Base-by-base conservation (phyloP, 1,140 invertebrate genomes). In the Steinernema khuongi region DNA sequence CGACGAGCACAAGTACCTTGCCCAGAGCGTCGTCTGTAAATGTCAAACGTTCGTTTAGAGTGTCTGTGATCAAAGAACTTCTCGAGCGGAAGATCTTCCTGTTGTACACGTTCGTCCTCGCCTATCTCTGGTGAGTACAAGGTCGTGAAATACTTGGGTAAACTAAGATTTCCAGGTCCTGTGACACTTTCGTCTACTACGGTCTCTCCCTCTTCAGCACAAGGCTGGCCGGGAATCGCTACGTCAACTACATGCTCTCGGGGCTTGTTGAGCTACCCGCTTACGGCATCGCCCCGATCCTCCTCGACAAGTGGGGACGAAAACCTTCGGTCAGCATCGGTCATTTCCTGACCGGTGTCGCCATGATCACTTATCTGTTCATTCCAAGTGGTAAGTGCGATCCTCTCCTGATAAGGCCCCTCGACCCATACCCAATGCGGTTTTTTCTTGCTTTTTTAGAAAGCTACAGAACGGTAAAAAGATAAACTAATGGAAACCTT, bases 111-210 rank as follows among this genome's bases (percentile, higher is more conserved):
- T 36, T 73, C 31, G 67, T 76, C 28, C 43, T 76, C 30, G 43
- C 75, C 1, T 70, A 43, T 32, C 36, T 76, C 22, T 76, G 74
- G 74, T 68, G 41, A 43, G 28, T 66, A n/a, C 31, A 60, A 76
- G 74, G 11, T 44, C 22, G 26, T 17, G 18, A 66, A 67, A 70
- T 44, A 2, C 4, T 26, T 33, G 1, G 31, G 4, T 77, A 31
- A 71, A 69, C 31, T 26, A 31, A 17, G 67, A 26, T 22, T 81
- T 80, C 19, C 67, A 86, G 85, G 85, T 81, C 80, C 28, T 74
- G 74, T 2, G 83, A 84, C 74, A 83, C 80, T 67, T 73, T 87
- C 66, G 85, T 86, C 4, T 87, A 87, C 74, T 87, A 86, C 73
- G 87, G 86, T 19, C 74, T 87, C 41, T 81, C 81, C 19, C 73